Evolutionary conservation across 2,797 vertebrate species (phyloP).

Genomic region (Microcaecilia unicolor): DNA sequence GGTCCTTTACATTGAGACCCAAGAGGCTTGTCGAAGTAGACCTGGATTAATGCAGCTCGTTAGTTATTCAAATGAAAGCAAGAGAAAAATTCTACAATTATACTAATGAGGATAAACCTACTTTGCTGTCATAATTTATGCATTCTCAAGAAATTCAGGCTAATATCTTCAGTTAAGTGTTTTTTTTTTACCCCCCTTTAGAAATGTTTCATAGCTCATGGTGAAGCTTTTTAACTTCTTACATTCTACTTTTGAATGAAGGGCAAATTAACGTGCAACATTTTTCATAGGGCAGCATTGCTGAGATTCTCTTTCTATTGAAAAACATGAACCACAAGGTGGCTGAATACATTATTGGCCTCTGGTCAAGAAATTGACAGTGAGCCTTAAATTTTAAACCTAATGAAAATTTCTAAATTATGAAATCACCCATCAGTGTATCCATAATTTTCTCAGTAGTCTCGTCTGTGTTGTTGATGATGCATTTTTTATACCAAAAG

Average conservation of each 20-base stretch:
- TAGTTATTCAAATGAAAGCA: conserved; percentile 67
- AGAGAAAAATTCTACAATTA: conserved; percentile 61
- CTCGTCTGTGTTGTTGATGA: conserved; percentile 2
- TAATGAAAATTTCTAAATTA: conserved; percentile 5
- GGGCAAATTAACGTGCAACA: background rate
- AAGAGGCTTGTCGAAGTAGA: conserved; percentile 71
- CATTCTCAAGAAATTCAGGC: conserved; percentile 35
- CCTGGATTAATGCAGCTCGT: conserved; percentile 73
- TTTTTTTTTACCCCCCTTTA: conserved; percentile 1
- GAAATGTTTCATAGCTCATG: conserved; percentile 4
- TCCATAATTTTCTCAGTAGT: background rate
- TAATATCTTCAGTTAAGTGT: conserved; percentile 15
- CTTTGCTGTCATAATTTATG: conserved; percentile 45
- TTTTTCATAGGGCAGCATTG: no score
- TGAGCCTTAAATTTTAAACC: no score
- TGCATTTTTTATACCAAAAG: conserved; percentile 15
- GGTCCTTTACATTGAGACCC: conserved; percentile 65
- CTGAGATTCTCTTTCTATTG: background rate
- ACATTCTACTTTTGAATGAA: background rate
- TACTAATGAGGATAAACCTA: conserved; percentile 57
- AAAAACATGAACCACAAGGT: background rate
- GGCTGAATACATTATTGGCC: background rate
- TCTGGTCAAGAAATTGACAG: no score
- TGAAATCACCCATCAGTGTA: conserved; percentile 1
- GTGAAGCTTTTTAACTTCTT: background rate